Percentiles rank a stretch among this genome's conserved stretches.
phyloP scores from a whole-genome alignment of 92 coral and sea anemone genomes.

The Hydrozoanthus gracilis region DNA sequence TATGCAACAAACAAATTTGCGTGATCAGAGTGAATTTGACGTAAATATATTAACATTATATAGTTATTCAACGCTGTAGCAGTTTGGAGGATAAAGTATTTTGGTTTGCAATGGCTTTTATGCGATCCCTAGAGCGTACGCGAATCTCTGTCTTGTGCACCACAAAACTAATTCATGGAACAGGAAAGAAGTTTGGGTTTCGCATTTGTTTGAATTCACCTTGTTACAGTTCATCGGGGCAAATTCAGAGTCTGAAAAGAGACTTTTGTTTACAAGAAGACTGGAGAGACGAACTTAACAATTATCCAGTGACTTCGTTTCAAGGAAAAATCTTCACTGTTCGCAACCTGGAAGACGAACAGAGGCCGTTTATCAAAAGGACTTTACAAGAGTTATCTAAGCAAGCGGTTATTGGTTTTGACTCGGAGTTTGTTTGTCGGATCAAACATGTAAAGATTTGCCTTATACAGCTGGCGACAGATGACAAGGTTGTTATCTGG shows the following conservation, averaged over 20 bases:
- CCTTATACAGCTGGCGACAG: constrained; percentile 39
- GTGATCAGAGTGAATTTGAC: neutral
- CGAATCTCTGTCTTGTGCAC: neutral
- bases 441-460: constrained; percentile 31
- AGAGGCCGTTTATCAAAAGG: constrained; percentile 35
- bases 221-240: constrained; percentile 8
- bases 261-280: constrained; percentile 37
- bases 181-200: neutral
- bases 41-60: neutral
- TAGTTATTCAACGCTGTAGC: too few species aligned
- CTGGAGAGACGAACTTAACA: constrained; percentile 43
- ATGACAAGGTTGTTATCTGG: constrained; percentile 41
- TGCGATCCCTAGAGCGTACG: neutral
- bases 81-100: neutral
- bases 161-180: neutral
- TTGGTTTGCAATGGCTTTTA: neutral
- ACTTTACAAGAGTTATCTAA: constrained; percentile 27
- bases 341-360: constrained; percentile 35
- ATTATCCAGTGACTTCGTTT: constrained; percentile 36
- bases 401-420: constrained; percentile 31
- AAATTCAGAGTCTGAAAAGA: neutral
- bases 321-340: constrained; percentile 23
- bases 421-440: constrained; percentile 40
- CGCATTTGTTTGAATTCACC: neutral
- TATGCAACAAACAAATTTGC: neutral